Evolutionary conservation across 2,888 invertebrate genomes (phyloP).

Genomic region (Cremastobaeus sp.): DNA sequence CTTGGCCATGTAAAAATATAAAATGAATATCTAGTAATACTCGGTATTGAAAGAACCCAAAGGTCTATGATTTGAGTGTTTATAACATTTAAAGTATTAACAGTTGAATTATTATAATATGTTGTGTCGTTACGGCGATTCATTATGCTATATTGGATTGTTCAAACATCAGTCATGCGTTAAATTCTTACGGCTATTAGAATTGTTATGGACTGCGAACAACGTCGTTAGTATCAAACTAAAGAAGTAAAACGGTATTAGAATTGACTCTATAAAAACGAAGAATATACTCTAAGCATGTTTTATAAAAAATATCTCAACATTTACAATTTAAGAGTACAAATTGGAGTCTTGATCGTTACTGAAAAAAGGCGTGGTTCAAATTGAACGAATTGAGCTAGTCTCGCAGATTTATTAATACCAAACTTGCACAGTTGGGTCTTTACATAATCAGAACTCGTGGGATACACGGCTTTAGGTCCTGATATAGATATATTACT

Average conservation of each 20-base stretch:
- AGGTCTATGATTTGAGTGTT: constrained; percentile 14
- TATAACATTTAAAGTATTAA: constrained; percentile 34
- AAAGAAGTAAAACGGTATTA: not conserved
- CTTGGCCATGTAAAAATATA: constrained; percentile 32
- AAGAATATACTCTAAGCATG: constrained; percentile 6
- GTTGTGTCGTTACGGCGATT: constrained; percentile 8
- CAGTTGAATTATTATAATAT: constrained; percentile 18
- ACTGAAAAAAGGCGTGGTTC: constrained; percentile 31
- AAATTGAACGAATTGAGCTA: constrained; percentile 32
- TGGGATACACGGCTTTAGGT: constrained; percentile 31
- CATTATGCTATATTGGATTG: constrained; percentile 9
- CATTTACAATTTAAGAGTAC: constrained; percentile 32
- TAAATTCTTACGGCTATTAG: constrained; percentile 7
- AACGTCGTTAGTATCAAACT: constrained; percentile 21
- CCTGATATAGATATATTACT: constrained; percentile 46
- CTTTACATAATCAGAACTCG: constrained; percentile 44
- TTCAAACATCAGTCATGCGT: constrained; percentile 10
- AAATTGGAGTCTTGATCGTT: constrained; percentile 13
- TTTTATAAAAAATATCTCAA: constrained; percentile 39
- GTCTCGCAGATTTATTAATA: constrained; percentile 39
- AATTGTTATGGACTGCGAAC: constrained; percentile 11
- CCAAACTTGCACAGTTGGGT: constrained; percentile 35
- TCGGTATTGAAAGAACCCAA: constrained; percentile 15
- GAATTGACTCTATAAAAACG: not conserved
- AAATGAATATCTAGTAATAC: constrained; percentile 37